Conservation (phyloP, 2,888 invertebrate genomes). For the Branchellion lobata region DNA sequence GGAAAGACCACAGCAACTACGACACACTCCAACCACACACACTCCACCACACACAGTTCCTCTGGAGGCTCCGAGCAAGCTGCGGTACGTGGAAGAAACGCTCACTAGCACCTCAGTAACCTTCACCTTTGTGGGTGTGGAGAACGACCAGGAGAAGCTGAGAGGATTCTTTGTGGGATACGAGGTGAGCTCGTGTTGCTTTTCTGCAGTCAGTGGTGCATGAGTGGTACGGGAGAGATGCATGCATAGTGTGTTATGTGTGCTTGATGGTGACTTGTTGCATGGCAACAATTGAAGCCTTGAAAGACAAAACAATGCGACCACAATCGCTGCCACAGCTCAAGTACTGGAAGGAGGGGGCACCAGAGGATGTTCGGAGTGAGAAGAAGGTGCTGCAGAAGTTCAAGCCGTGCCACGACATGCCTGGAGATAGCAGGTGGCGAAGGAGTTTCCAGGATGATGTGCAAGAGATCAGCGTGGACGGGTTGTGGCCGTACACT, state of each 20-base stretch:
- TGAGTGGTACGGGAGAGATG: too few relatives aligned
- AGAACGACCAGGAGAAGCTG: constrained; percentile 63
- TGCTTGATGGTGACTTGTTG: too few relatives aligned
- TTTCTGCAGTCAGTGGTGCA: too few relatives aligned
- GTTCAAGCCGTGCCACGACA: constrained; percentile 17
- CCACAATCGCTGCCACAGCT: too few relatives aligned
- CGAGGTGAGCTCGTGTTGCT: constrained; percentile 69
- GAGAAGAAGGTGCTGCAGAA: constrained; percentile 34
- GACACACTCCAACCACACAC: too few relatives aligned
- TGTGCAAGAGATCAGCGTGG: constrained; percentile 44
- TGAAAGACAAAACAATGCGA: background rate
- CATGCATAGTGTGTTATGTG: too few relatives aligned
- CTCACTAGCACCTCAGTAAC: constrained; percentile 79
- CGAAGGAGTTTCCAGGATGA: constrained; percentile 7
- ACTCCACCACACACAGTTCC: constrained; percentile 27
- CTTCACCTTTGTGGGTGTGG: constrained; percentile 84
- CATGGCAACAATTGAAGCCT: background rate
- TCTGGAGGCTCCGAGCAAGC: background rate
- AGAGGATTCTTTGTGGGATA: constrained; percentile 92
- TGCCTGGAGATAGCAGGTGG: background rate
- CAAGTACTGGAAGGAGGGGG: constrained; percentile 45
- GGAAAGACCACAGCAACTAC: too few relatives aligned
- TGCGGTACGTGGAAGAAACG: constrained; percentile 64
- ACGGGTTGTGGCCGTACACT: constrained; percentile 56
- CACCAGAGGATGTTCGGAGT: constrained; percentile 16